Conservation (phyloP, 2,797 vertebrate genomes). For the Esox masquinongy region DNA sequence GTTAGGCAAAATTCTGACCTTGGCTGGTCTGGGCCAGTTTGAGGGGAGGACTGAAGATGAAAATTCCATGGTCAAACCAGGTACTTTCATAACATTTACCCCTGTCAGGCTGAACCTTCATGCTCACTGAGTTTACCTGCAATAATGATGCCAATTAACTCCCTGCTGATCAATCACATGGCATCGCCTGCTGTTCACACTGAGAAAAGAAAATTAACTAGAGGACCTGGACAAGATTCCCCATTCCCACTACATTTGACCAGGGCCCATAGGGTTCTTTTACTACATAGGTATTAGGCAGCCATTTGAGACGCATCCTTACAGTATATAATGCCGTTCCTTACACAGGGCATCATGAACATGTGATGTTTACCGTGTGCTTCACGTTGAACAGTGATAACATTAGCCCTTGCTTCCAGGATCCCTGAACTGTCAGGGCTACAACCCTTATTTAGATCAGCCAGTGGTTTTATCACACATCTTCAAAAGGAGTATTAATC, state of each 20-base stretch:
- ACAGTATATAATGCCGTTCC: neutral
- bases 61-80: conserved; percentile 42
- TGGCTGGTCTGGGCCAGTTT: conserved; percentile 14
- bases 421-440: conserved; percentile 19
- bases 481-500: neutral
- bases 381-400: conserved; percentile 26
- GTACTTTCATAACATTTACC: conserved; percentile 28
- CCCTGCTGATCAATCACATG: conserved; percentile 68
- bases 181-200: conserved; percentile 43
- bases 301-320: neutral
- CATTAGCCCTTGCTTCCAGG: conserved; percentile 27
- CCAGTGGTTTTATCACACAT: neutral
- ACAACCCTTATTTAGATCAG: neutral
- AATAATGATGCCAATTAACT: conserved; percentile 61
- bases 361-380: conserved; percentile 34
- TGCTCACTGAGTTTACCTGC: conserved; percentile 56
- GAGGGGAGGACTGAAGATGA: conserved; percentile 17
- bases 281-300: neutral
- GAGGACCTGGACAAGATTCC: conserved; percentile 18
- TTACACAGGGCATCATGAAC: neutral
- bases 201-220: conserved; percentile 19
- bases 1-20: conserved; percentile 28
- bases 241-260: neutral
- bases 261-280: neutral
- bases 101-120: conserved; percentile 60